Percentiles rank a stretch among this genome's conserved stretches.
phyloP scores from a whole-genome alignment of 2,797 vertebrate species.

The Malurus splendens region DNA sequence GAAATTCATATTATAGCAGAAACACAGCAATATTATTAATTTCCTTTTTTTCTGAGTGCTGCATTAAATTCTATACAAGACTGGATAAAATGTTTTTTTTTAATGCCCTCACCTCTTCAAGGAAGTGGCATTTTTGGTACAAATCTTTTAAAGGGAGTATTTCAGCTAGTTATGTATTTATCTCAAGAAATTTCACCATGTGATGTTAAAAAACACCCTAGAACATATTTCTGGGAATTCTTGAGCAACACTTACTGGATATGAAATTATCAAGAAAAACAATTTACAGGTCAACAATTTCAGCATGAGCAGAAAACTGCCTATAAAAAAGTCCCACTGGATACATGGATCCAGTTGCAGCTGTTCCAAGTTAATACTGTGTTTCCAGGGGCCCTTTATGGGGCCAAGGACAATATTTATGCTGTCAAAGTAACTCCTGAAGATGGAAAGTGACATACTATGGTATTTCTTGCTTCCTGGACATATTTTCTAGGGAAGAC shows the following conservation, averaged over 20 bases:
- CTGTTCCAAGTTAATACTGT: background rate
- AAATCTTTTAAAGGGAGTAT: background rate
- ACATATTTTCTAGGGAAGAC: background rate
- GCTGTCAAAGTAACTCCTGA: background rate
- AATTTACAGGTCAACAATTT: background rate
- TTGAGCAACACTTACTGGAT: background rate
- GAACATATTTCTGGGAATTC: background rate
- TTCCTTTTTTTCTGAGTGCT: background rate
- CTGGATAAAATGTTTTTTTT: background rate
- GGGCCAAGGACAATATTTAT: background rate
- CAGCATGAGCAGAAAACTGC: background rate
- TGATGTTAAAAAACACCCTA: background rate
- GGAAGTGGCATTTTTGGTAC: background rate
- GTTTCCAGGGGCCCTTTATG: background rate
- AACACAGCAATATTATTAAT: background rate
- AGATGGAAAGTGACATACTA: background rate
- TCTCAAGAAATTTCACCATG: background rate
- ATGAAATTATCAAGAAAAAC: background rate
- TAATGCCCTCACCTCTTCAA: background rate
- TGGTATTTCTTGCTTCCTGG: background rate
- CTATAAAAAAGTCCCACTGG: background rate
- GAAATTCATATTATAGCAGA: background rate
- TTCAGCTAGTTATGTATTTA: background rate
- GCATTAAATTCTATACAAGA: background rate
- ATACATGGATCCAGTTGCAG: rapidly evolving